A percentile compares a stretch with the other conserved stretches of the same genome.
These are phyloP conservation scores for Hofmannophila pseudospretella DNA, from an alignment of 2,888 invertebrate genomes.

Conservation along the genomic window DNA sequence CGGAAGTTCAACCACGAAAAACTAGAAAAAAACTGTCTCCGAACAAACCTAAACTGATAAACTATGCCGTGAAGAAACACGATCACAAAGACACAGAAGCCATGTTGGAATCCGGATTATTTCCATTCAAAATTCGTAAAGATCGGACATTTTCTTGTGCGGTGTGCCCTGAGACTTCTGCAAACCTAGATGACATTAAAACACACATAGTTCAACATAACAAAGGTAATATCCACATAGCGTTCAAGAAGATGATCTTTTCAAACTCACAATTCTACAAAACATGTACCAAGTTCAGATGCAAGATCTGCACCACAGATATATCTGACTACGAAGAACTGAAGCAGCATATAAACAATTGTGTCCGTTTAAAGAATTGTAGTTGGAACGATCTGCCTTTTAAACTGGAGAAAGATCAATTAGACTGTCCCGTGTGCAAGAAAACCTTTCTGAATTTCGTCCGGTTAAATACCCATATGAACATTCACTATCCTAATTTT, in stretches of 20 bases:
- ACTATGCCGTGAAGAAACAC: conserved; percentile 29
- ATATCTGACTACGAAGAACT: conserved; percentile 43
- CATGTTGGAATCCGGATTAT: conserved; percentile 48
- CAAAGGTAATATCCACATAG: conserved; percentile 42
- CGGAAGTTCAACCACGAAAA: conserved; percentile 30
- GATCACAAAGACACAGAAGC: conserved; percentile 44
- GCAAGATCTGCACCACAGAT: conserved; percentile 56
- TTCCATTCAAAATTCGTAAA: conserved; percentile 61
- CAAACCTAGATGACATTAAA: conserved; percentile 45
- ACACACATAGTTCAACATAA: conserved; percentile 46
- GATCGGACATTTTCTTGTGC: conserved; percentile 45
- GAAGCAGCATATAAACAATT: conserved; percentile 46
- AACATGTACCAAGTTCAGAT: conserved; percentile 30
- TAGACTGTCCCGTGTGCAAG: conserved; percentile 63
- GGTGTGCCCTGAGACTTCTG: conserved; percentile 48
- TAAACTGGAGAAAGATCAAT: conserved; percentile 62
- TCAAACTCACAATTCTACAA: conserved; percentile 55
- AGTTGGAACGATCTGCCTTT: conserved; percentile 60
- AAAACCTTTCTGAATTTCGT: conserved; percentile 63
- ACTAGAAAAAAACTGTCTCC: conserved; percentile 21
- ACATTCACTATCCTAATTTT: conserved; percentile 68
- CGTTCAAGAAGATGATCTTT: conserved; percentile 59
- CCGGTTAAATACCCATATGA: conserved; percentile 70
- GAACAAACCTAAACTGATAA: conserved; percentile 22
- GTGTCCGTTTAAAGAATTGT: conserved; percentile 34